These are phyloP conservation scores for Idaea straminata DNA, from an alignment of 2,888 invertebrate species.

Conservation along the genomic window DNA sequence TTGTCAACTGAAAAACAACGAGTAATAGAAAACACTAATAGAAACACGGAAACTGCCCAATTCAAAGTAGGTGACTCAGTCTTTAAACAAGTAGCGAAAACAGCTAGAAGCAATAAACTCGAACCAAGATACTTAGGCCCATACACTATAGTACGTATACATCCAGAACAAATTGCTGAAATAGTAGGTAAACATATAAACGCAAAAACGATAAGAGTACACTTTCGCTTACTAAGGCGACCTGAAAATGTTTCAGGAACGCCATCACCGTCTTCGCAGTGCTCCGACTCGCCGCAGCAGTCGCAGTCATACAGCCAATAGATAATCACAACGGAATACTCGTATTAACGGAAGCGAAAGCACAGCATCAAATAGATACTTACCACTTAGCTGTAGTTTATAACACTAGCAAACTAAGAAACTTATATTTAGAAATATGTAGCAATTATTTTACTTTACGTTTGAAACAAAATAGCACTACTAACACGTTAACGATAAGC, in stretches of 20 bases:
- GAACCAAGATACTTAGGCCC: constrained; percentile 27
- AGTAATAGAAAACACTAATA: constrained; percentile 21
- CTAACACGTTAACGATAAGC: not conserved
- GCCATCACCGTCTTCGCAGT: constrained; percentile 5
- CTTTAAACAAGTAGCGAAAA: constrained; percentile 33
- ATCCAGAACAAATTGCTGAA: constrained; percentile 32
- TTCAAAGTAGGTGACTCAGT: constrained; percentile 32
- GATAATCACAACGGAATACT: constrained; percentile 8
- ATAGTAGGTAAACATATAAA: constrained; percentile 35
- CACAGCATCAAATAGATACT: constrained; percentile 3
- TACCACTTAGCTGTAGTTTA: constrained; percentile 8
- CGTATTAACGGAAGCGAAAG: constrained; percentile 9
- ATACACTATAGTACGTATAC: constrained; percentile 30
- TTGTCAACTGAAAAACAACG: constrained; percentile 18
- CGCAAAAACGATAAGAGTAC: constrained; percentile 32
- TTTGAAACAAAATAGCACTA: not conserved
- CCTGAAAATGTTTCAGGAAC: constrained; percentile 31
- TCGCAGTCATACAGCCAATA: constrained; percentile 7
- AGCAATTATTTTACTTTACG: too few species aligned
- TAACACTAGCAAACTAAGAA: constrained; percentile 7
- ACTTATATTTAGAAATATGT: not conserved
- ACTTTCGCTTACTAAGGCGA: constrained; percentile 30
- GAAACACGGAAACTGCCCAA: constrained; percentile 18
- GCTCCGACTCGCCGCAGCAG: constrained; percentile 3
- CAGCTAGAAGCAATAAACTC: constrained; percentile 27